Percentiles rank a stretch among this genome's conserved stretches.
Conservation (phyloP, 2,797 vertebrate species). For the Echiichthys vipera region DNA sequence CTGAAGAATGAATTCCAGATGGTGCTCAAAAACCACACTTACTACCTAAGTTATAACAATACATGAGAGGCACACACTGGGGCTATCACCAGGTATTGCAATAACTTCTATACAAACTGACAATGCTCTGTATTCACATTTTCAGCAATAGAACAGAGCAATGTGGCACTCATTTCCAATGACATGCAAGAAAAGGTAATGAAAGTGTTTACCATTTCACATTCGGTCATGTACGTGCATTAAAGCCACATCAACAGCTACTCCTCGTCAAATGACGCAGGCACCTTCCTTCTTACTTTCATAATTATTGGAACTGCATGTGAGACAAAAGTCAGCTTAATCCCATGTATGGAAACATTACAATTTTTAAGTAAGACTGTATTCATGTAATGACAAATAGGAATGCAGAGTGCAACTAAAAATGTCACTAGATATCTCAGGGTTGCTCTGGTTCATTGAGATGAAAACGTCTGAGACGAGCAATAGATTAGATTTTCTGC, state of each 20-base stretch:
- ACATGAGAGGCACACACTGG: background rate
- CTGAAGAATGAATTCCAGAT: background rate
- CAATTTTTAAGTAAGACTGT: background rate
- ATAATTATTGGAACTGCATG: constrained; percentile 33
- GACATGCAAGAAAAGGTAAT: constrained; percentile 21
- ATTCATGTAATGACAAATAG: background rate
- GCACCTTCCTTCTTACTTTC: constrained; percentile 47
- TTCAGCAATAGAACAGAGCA: constrained; percentile 13
- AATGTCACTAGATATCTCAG: background rate
- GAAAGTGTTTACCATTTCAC: constrained; percentile 32
- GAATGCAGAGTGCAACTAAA: background rate
- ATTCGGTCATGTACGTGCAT: constrained; percentile 29
- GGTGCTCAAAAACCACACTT: background rate
- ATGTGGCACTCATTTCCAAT: constrained; percentile 42
- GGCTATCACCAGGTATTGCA: constrained; percentile 1
- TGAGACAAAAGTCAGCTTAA: background rate
- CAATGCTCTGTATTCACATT: constrained; percentile 18
- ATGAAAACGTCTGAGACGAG: background rate
- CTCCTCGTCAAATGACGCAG: constrained; percentile 39
- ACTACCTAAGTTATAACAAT: background rate
- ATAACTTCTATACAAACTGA: constrained; percentile 35
- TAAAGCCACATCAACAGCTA: constrained; percentile 51
- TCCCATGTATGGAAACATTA: background rate
- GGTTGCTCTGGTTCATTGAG: background rate
- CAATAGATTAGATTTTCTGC: too few species aligned